A percentile compares a stretch with the other conserved stretches of the same genome.
These are phyloP conservation scores for Heliconius aoede DNA, from an alignment of 2,888 invertebrate species.

Conservation along the genomic window DNA sequence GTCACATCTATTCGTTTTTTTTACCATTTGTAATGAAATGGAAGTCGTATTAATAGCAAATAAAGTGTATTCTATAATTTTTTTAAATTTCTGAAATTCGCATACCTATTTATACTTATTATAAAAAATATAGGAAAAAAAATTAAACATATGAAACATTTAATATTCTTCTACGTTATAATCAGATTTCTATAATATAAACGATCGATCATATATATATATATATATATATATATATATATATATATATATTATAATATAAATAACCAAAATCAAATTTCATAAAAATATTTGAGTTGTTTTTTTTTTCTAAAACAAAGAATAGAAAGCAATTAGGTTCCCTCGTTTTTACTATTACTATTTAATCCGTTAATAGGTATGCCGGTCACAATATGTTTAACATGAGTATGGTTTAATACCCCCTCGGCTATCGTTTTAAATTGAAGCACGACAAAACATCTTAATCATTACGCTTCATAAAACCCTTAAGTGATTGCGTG, in stretches of 20 bases:
- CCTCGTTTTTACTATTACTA: slow-evolving; percentile 50
- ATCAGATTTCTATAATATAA: too few relatives aligned
- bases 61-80: not conserved
- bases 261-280: too few relatives aligned
- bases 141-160: too few relatives aligned
- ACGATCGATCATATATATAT: too few relatives aligned
- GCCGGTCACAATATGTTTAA: slow-evolving; percentile 79
- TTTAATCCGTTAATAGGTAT: slow-evolving; percentile 78
- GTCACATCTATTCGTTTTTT: slow-evolving; percentile 47
- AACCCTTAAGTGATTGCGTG: slow-evolving; percentile 82
- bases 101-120: too few relatives aligned
- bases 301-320: slow-evolving; percentile 5
- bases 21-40: slow-evolving; percentile 12
- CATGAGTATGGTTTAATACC: slow-evolving; percentile 59
- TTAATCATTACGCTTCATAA: slow-evolving; percentile 83
- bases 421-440: slow-evolving; percentile 65
- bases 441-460: slow-evolving; percentile 76
- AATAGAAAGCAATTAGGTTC: slow-evolving; percentile 38
- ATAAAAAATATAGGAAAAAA: too few relatives aligned
- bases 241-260: too few relatives aligned
- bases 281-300: too few relatives aligned
- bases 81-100: not conserved
- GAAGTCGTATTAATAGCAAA: too few relatives aligned
- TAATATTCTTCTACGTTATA: not conserved
- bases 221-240: too few relatives aligned